Evolutionary conservation across 2,797 vertebrate species (phyloP).

Genomic region (Chiroxiphia lanceolata): DNA sequence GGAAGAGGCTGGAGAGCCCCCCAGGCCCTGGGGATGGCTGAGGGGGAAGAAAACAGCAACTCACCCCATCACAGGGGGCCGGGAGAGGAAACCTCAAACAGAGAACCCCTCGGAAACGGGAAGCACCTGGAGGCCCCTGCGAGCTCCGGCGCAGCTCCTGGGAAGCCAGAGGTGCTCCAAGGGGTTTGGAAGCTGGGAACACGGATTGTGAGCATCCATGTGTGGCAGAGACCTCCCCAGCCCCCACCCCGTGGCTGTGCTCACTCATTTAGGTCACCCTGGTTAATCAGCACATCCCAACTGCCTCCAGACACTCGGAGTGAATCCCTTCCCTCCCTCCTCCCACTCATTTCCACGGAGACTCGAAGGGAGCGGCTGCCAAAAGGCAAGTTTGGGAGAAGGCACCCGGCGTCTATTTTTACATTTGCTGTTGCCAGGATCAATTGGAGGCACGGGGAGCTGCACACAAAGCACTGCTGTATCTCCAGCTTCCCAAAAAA

Average conservation of each 20-base stretch:
- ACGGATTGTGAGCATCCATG: accelerated
- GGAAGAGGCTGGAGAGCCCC: background rate
- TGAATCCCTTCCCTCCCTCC: background rate
- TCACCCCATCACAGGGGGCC: background rate
- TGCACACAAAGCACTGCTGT: background rate
- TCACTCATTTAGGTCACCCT: background rate
- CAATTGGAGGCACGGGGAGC: background rate
- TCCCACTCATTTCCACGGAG: background rate
- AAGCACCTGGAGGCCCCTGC: background rate
- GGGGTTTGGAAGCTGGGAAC: background rate
- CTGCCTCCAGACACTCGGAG: background rate
- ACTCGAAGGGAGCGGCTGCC: background rate
- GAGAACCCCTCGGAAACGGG: background rate
- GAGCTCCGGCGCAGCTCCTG: background rate
- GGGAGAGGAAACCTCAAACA: background rate
- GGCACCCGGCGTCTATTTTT: background rate
- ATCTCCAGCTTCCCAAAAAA: background rate
- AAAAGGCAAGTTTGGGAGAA: background rate
- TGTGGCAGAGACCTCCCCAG: background rate
- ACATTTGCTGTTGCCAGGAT: background rate
- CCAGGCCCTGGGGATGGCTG: background rate
- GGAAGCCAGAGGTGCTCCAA: accelerated
- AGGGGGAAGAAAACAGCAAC: background rate
- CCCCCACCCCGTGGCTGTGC: background rate
- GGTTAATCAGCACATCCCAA: background rate